Conservation (phyloP, 1,140 invertebrate species). For the Camponotus vicinus region DNA sequence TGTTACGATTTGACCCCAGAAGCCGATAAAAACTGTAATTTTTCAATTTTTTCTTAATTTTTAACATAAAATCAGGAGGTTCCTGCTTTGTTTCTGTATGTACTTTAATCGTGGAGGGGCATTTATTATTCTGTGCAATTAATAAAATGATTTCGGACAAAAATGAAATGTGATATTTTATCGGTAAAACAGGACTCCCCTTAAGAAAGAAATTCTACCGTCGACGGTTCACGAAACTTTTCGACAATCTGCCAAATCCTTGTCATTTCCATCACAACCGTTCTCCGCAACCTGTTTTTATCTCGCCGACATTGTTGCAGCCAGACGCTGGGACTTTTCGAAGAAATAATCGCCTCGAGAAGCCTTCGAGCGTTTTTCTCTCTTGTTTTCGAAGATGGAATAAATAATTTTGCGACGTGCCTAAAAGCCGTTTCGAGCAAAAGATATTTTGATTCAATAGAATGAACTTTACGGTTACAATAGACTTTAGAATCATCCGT, state of each 20-base stretch:
- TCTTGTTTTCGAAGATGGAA: not conserved
- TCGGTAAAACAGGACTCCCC: too few relatives aligned
- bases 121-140: too few relatives aligned
- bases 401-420: not conserved
- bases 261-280: slow-evolving; percentile 61
- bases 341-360: slow-evolving; percentile 10
- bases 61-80: too few relatives aligned
- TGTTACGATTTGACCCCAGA: too few relatives aligned
- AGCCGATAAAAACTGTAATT: too few relatives aligned
- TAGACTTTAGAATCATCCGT: not conserved
- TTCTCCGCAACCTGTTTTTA: slow-evolving; percentile 62
- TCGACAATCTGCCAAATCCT: slow-evolving; percentile 45
- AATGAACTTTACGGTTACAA: not conserved
- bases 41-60: too few relatives aligned
- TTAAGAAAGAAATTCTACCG: not conserved
- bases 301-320: slow-evolving; percentile 68
- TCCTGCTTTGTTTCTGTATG: too few relatives aligned
- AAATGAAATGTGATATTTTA: too few relatives aligned
- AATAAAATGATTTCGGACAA: too few relatives aligned
- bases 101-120: too few relatives aligned
- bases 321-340: slow-evolving; percentile 19
- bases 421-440: slow-evolving; percentile 5
- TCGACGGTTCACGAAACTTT: not conserved
- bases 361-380: not conserved
- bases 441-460: not conserved